A percentile compares a stretch with the other conserved stretches of the same genome.
Evolutionary conservation across 2,888 invertebrate species (phyloP).

Genomic region (Nebria brevicollis): DNA sequence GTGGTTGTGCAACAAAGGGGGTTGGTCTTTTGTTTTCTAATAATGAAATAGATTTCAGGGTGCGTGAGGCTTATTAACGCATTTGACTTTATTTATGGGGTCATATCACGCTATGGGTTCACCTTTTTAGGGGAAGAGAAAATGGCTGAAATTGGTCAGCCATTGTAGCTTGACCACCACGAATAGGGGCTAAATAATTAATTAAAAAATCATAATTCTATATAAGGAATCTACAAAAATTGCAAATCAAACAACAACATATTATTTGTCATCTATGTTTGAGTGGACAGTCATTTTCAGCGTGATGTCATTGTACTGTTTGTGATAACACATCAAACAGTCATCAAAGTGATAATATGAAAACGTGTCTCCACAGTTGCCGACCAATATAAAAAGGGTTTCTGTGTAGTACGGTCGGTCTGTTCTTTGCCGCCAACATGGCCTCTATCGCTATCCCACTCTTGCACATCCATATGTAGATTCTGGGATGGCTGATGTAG

Average conservation of each 20-base stretch:
- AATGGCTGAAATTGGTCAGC: slow-evolving; percentile 27
- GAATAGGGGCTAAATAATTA: no score
- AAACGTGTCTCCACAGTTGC: slow-evolving; percentile 55
- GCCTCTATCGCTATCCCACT: not conserved
- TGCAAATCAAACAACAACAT: no score
- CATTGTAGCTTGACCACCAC: slow-evolving; percentile 12
- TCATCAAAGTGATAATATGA: not conserved
- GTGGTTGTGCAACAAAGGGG: slow-evolving; percentile 29
- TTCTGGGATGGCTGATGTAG: no score
- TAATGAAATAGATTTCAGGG: slow-evolving; percentile 40
- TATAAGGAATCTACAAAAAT: no score
- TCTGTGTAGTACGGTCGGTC: slow-evolving; percentile 61
- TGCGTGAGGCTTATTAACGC: slow-evolving; percentile 33
- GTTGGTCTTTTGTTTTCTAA: slow-evolving; percentile 16
- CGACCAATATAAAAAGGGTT: slow-evolving; percentile 62
- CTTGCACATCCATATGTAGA: not conserved
- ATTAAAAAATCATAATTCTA: no score
- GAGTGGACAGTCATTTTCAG: not conserved
- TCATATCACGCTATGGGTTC: slow-evolving; percentile 33
- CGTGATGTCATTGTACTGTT: not conserved
- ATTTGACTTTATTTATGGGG: slow-evolving; percentile 17
- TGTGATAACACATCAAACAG: not conserved
- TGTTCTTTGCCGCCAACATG: slow-evolving; percentile 50
- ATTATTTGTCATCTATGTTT: no score
- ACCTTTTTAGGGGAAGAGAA: not conserved